Conservation (phyloP, 2,113 vertebrate genomes). For the Malurus elegans region DNA sequence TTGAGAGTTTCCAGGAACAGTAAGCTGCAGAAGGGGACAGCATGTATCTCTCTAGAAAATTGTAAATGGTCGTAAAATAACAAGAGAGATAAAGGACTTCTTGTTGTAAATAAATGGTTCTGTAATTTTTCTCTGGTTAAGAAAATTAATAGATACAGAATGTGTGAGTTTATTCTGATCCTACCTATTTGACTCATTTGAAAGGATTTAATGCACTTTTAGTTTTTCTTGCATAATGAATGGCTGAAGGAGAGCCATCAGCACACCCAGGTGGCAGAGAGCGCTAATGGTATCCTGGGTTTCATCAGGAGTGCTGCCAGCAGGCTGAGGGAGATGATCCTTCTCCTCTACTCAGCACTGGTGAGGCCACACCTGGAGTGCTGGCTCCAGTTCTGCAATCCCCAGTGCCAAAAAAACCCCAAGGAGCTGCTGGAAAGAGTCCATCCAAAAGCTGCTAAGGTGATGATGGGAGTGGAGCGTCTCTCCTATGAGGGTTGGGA, state of each 20-base stretch:
- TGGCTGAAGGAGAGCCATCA: background rate
- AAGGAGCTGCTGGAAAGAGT: background rate
- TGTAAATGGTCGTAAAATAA: background rate
- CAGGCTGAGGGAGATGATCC: background rate
- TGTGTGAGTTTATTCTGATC: background rate
- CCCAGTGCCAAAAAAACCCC: background rate
- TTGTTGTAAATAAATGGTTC: background rate
- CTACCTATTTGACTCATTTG: background rate
- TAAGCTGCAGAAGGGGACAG: background rate
- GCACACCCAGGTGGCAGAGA: accelerated
- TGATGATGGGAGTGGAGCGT: background rate
- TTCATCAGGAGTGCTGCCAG: background rate
- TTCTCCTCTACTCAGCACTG: background rate
- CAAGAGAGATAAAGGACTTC: background rate
- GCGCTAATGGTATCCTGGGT: background rate
- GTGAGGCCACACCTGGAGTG: background rate
- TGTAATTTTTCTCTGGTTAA: background rate
- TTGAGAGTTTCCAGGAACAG: background rate
- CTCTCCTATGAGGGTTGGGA: accelerated
- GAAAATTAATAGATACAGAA: background rate
- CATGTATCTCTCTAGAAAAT: background rate
- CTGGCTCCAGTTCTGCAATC: background rate
- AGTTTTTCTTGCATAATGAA: background rate
- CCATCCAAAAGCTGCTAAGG: background rate
- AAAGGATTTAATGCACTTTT: background rate